These are phyloP conservation scores for Aricia agestis DNA, from an alignment of 1,140 invertebrate genomes.

Conservation along the genomic window DNA sequence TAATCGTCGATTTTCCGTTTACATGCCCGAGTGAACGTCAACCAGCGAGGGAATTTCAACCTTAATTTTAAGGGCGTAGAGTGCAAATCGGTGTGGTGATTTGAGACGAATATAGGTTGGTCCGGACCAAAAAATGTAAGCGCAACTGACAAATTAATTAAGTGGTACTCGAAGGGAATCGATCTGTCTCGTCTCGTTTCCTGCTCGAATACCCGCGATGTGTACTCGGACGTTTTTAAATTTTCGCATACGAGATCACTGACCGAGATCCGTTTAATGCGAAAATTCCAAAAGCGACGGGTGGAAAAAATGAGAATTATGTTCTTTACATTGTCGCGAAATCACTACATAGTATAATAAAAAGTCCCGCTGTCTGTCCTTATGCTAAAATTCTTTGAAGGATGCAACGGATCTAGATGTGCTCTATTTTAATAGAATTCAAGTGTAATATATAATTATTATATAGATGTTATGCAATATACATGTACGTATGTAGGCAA, in stretches of 20 bases:
- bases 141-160: slow-evolving; percentile 45
- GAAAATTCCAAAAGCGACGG: not conserved
- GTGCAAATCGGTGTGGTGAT: slow-evolving; percentile 18
- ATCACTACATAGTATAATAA: not conserved
- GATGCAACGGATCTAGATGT: too few relatives aligned
- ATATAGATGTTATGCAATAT: too few relatives aligned
- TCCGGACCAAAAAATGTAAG: slow-evolving; percentile 36
- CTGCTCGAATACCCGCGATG: slow-evolving; percentile 39
- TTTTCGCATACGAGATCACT: slow-evolving; percentile 27
- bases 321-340: slow-evolving; percentile 1
- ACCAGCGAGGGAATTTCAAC: slow-evolving; percentile 8
- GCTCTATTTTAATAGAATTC: too few relatives aligned
- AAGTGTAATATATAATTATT: too few relatives aligned
- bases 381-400: too few relatives aligned
- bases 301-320: slow-evolving; percentile 15
- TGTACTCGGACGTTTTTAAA: slow-evolving; percentile 27
- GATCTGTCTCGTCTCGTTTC: slow-evolving; percentile 34
- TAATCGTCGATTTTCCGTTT: slow-evolving; percentile 31
- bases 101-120: slow-evolving; percentile 27
- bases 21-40: slow-evolving; percentile 23
- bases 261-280: slow-evolving; percentile 28
- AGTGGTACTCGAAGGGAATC: slow-evolving; percentile 38
- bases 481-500: too few relatives aligned
- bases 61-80: not conserved
- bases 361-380: too few relatives aligned